These are phyloP conservation scores for Plecturocebus donacophilus DNA, from an alignment of 2,113 vertebrate species.

Conservation along the genomic window DNA sequence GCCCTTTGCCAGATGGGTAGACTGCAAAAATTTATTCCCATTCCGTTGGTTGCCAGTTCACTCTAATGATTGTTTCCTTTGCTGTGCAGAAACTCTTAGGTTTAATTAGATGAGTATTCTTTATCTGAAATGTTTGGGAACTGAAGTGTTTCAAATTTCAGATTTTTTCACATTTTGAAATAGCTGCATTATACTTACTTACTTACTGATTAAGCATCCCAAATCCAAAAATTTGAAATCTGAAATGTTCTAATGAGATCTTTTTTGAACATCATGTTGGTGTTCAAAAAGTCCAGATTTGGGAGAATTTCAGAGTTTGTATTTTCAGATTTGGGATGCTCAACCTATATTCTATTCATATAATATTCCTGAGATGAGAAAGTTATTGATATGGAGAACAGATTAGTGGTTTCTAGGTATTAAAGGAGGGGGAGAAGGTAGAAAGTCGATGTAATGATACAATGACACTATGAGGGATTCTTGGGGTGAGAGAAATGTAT, in stretches of 20 bases:
- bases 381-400: not conserved
- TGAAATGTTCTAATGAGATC: not conserved
- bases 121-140: not conserved
- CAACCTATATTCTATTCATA: not conserved
- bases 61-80: too few species aligned
- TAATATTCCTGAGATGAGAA: not conserved
- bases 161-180: not conserved
- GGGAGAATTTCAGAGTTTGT: not conserved
- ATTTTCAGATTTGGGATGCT: not conserved
- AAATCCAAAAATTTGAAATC: not conserved
- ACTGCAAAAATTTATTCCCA: too few species aligned
- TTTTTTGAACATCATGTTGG: not conserved
- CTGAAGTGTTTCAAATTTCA: not conserved
- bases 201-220: not conserved
- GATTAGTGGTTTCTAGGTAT: not conserved
- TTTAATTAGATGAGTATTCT: not conserved
- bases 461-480: not conserved
- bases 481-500: not conserved
- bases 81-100: too few species aligned
- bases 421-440: not conserved
- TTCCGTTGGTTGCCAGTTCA: too few species aligned
- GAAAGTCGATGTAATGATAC: not conserved
- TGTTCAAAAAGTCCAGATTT: not conserved
- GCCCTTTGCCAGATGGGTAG: too few species aligned
- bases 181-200: not conserved